A percentile compares a stretch with the other conserved stretches of the same genome.
Conservation (phyloP, 1,140 invertebrate genomes). For the Platorchestia sp. region DNA sequence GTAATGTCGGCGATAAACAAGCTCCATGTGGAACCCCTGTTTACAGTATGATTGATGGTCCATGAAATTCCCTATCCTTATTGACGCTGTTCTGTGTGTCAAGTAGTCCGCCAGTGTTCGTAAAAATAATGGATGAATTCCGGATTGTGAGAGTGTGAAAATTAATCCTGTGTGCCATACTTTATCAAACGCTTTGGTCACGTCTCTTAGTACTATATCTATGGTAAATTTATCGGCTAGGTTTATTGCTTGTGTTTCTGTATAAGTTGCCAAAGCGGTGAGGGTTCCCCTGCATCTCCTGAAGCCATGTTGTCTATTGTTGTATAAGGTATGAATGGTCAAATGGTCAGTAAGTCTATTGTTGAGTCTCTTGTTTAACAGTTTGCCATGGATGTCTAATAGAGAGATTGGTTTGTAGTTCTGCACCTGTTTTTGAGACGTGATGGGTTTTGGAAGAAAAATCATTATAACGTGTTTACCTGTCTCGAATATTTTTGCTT, state of each 20-base stretch:
- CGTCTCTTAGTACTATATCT: not conserved
- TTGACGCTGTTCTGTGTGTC: not conserved
- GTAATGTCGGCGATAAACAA: too few species aligned
- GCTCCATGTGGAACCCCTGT: not conserved
- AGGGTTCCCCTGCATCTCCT: not conserved
- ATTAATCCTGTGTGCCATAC: not conserved
- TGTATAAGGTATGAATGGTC: not conserved
- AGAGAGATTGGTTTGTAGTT: not conserved
- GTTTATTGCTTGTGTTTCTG: not conserved
- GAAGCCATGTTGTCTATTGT: not conserved
- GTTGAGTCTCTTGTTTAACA: not conserved
- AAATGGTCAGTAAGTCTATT: not conserved
- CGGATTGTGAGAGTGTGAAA: not conserved
- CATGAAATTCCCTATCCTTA: not conserved
- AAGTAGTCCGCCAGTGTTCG: not conserved
- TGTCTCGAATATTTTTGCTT: not conserved
- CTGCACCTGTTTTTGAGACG: not conserved
- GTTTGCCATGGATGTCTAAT: not conserved
- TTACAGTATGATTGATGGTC: not conserved
- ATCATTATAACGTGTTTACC: not conserved
- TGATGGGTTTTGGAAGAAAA: not conserved
- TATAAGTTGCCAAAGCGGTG: not conserved
- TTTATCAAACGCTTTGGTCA: not conserved
- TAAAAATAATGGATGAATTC: not conserved
- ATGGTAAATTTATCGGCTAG: not conserved